Conservation (phyloP, 2,888 invertebrate genomes). For the Eupithecia tripunctaria region DNA sequence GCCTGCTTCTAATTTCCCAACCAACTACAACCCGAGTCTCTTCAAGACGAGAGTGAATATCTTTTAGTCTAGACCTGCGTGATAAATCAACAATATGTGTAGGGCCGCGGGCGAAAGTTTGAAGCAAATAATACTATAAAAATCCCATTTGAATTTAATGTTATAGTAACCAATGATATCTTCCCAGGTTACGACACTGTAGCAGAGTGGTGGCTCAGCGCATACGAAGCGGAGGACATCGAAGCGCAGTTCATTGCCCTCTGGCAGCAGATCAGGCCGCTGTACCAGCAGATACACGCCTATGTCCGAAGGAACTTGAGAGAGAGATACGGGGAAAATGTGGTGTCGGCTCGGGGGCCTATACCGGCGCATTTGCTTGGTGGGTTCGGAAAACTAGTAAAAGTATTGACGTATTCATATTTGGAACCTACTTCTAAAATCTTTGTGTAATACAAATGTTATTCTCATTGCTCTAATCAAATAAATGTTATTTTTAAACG, state of each 20-base stretch:
- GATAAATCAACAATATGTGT: too few relatives aligned
- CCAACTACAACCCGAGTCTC: too few relatives aligned
- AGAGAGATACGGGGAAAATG: conserved; percentile 87
- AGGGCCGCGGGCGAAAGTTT: neutral
- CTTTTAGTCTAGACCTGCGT: too few relatives aligned
- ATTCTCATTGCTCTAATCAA: neutral
- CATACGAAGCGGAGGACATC: conserved; percentile 88
- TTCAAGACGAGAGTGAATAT: too few relatives aligned
- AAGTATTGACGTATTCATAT: too few relatives aligned
- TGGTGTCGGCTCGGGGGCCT: conserved; percentile 87
- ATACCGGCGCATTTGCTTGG: conserved; percentile 92
- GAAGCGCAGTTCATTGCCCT: conserved; percentile 87
- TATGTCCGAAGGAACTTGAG: conserved; percentile 89
- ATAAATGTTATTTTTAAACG: too few relatives aligned
- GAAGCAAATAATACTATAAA: neutral
- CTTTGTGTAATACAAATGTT: too few relatives aligned
- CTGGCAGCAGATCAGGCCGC: conserved; percentile 90
- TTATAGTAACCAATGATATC: neutral
- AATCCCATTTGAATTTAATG: neutral
- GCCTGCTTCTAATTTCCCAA: too few relatives aligned
- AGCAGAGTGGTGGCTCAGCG: conserved; percentile 88
- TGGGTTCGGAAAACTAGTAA: conserved; percentile 42
- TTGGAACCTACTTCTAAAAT: too few relatives aligned
- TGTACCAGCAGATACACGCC: conserved; percentile 93
- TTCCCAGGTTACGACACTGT: conserved; percentile 86